phyloP scores from a whole-genome alignment of 2,888 invertebrate species.

The Antitype chi region DNA sequence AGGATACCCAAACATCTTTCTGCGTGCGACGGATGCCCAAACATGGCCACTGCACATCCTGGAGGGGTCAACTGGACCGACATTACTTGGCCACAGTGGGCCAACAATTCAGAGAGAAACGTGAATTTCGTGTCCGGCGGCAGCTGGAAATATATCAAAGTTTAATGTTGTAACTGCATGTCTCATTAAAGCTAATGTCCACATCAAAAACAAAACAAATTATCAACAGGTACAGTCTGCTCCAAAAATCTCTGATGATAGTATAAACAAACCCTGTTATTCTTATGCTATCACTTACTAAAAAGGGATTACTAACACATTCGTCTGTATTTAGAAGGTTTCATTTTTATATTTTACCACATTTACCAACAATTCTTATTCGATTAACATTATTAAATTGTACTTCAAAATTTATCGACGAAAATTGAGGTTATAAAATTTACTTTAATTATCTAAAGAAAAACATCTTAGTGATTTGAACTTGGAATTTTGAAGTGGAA shows the following conservation, averaged over 20 bases:
- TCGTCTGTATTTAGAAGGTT: neutral
- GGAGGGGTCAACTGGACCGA: conserved; percentile 79
- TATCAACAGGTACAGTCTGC: neutral
- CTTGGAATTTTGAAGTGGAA: neutral
- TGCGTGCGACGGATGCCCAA: conserved; percentile 73
- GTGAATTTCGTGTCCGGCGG: conserved; percentile 79
- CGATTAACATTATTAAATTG: neutral
- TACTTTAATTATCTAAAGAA: neutral
- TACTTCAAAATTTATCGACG: neutral
- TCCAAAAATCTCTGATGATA: neutral
- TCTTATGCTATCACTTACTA: neutral
- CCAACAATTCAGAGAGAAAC: conserved; percentile 76
- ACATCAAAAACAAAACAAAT: neutral
- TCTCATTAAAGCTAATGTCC: neutral
- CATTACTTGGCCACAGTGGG: conserved; percentile 78
- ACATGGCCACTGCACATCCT: conserved; percentile 79
- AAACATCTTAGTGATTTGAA: neutral
- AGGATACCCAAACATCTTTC: conserved; percentile 84
- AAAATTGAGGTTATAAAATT: neutral
- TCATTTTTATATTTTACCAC: neutral
- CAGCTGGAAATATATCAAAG: conserved; percentile 70
- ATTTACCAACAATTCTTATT: neutral
- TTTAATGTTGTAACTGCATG: neutral
- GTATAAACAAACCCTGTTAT: neutral
- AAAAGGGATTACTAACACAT: neutral